phyloP scores from a whole-genome alignment of 37 sponge, comb jelly and placozoan species.

The Theonella swinhoei region DNA sequence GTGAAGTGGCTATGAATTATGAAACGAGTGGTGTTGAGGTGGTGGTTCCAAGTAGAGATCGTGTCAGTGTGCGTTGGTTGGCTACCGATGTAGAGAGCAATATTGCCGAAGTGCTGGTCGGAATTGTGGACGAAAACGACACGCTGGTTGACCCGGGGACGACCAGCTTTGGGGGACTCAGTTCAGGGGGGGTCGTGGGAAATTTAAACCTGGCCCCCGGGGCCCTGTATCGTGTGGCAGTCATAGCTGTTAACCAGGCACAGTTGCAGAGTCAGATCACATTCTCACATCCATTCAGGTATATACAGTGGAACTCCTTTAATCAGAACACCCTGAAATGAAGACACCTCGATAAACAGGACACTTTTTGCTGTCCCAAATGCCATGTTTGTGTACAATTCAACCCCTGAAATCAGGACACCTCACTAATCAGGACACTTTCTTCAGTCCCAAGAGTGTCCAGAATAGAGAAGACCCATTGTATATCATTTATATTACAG shows the following conservation, averaged over 20 bases:
- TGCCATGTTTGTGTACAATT: too few species aligned
- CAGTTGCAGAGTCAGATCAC: constrained; percentile 29
- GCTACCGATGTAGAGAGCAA: constrained; percentile 56
- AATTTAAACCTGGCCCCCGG: constrained; percentile 8
- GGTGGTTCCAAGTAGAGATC: constrained; percentile 11
- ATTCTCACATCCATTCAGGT: constrained; percentile 44
- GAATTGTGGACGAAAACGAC: constrained; percentile 31
- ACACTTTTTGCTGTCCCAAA: too few species aligned
- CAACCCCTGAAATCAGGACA: too few species aligned
- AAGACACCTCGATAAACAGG: too few species aligned
- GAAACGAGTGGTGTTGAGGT: constrained; percentile 17
- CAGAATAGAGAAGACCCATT: background rate
- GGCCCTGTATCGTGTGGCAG: constrained; percentile 44
- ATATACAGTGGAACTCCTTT: too few species aligned
- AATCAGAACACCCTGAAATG: too few species aligned
- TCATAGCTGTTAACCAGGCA: constrained; percentile 60
- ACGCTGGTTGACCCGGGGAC: constrained; percentile 17
- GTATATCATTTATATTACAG: constrained; percentile 19
- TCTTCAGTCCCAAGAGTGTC: too few species aligned
- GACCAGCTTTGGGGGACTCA: constrained; percentile 5
- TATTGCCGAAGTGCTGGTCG: constrained; percentile 44
- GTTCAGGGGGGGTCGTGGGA: constrained; percentile 23
- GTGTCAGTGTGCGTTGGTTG: constrained; percentile 51
- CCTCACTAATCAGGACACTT: too few species aligned
- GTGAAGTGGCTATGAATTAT: background rate